Conservation (phyloP, 2,797 vertebrate species). For the Eutrigla gurnardus region DNA sequence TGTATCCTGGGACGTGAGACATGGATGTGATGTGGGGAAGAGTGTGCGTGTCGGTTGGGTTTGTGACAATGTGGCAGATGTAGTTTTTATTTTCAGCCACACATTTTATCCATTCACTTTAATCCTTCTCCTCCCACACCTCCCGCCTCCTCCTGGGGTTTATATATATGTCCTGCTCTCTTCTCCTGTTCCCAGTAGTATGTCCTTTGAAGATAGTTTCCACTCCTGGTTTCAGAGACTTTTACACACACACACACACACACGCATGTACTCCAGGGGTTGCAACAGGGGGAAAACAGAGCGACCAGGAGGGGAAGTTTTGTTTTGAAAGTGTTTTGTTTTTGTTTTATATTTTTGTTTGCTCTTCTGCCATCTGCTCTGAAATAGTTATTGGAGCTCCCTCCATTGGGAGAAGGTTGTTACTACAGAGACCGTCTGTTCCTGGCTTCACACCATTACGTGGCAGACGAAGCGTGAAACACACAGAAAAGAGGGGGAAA, state of each 20-base stretch:
- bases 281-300: constrained; percentile 25
- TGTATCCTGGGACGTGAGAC: constrained; percentile 1
- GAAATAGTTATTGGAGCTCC: constrained; percentile 63
- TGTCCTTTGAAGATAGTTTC: constrained; percentile 57
- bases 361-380: constrained; percentile 76
- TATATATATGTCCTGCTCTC: constrained; percentile 24
- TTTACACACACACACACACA: constrained; percentile 10
- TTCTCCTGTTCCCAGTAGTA: constrained; percentile 42
- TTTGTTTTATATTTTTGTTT: constrained; percentile 38
- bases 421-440: constrained; percentile 75
- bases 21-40: neutral
- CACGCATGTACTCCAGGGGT: constrained; percentile 60
- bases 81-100: constrained; percentile 1
- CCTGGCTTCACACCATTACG: constrained; percentile 52
- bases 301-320: constrained; percentile 28
- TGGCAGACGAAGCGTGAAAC: constrained; percentile 73
- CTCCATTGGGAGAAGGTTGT: constrained; percentile 64
- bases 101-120: constrained; percentile 21
- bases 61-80: constrained; percentile 20
- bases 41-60: neutral
- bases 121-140: constrained; percentile 15
- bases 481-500: constrained; percentile 13
- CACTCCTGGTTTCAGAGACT: constrained; percentile 26
- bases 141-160: constrained; percentile 26
- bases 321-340: constrained; percentile 8